phyloP scores from a whole-genome alignment of 2,113 vertebrate genomes.

The Cyphomyrus discorhynchus region DNA sequence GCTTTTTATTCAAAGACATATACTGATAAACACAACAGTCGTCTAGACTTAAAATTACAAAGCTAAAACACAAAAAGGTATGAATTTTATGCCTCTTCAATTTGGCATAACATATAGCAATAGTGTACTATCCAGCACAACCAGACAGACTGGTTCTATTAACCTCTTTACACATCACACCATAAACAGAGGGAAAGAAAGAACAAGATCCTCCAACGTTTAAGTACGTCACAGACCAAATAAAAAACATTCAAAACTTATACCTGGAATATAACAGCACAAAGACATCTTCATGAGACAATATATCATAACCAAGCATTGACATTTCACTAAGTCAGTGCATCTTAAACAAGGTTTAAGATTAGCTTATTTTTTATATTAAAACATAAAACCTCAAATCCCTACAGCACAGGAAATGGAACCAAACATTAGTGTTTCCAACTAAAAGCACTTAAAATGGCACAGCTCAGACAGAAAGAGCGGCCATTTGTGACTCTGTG shows the following conservation, averaged over 20 bases:
- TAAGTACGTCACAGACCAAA: not conserved
- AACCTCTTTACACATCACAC: slow-evolving; percentile 15
- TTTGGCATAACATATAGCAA: not conserved
- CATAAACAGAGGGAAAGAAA: not conserved
- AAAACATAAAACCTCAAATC: not conserved
- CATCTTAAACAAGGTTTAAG: not conserved
- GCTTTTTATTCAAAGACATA: not conserved
- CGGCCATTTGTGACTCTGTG: not conserved
- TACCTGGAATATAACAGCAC: not conserved
- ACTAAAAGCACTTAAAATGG: not conserved
- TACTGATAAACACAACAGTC: not conserved
- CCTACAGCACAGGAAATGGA: not conserved
- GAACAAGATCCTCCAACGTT: not conserved
- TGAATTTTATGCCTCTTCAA: not conserved
- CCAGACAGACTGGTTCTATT: slow-evolving; percentile 47
- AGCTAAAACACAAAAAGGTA: not conserved
- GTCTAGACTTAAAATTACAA: not conserved
- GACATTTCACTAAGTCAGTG: not conserved
- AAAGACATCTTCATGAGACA: not conserved
- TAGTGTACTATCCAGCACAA: slow-evolving; percentile 31
- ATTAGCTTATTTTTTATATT: not conserved
- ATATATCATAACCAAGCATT: not conserved
- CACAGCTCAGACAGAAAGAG: not conserved
- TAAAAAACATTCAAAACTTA: not conserved
- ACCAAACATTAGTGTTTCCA: not conserved